These are phyloP conservation scores for Cosmia trapezina DNA, from an alignment of 2,888 invertebrate genomes.

Conservation along the genomic window DNA sequence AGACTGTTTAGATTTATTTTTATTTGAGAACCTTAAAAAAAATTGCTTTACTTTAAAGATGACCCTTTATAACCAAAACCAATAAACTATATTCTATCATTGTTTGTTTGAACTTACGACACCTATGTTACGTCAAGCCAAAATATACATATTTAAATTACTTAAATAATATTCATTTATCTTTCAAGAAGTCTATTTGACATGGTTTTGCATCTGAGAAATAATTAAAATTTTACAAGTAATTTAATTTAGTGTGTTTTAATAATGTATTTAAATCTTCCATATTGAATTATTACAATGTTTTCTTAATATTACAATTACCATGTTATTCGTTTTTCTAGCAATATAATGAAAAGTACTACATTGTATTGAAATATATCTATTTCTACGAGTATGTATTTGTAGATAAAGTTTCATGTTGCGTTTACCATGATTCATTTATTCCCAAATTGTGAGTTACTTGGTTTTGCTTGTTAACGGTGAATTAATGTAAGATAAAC, in stretches of 20 bases:
- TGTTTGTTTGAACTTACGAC: background rate
- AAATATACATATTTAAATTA: background rate
- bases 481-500: background rate
- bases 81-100: background rate
- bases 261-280: background rate
- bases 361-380: background rate
- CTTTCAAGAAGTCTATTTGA: background rate
- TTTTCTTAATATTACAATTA: conserved; percentile 5
- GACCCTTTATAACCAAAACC: conserved; percentile 8
- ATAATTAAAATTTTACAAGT: background rate
- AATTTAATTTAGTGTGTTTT: background rate
- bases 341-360: background rate
- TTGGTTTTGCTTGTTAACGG: conserved; percentile 30
- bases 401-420: background rate
- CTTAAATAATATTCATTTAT: too few species aligned
- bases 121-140: background rate
- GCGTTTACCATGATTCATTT: background rate
- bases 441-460: background rate
- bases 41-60: background rate
- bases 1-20: conserved; percentile 22
- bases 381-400: conserved; percentile 1
- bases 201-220: background rate
- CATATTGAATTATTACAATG: background rate
- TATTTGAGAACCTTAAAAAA: background rate
- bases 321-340: background rate